A percentile compares a stretch with the other conserved stretches of the same genome.
Evolutionary conservation across 1,140 invertebrate genomes (phyloP).

Genomic region (Zaprionus inermis): DNA sequence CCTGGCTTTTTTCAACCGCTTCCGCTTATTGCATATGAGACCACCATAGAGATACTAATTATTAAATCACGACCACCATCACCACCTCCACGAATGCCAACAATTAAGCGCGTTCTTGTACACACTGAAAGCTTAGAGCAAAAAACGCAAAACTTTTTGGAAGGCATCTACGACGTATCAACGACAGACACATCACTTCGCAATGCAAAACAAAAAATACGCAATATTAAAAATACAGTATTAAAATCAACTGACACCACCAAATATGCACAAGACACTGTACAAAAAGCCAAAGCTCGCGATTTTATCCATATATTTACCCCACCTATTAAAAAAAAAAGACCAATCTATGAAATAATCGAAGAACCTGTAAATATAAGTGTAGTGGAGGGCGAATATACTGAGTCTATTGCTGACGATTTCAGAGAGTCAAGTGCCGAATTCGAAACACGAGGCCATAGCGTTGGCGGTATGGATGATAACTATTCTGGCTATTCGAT

Average conservation of each 20-base stretch:
- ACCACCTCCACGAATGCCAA: slow-evolving; percentile 73
- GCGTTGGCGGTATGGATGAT: slow-evolving; percentile 79
- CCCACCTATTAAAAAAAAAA: slow-evolving; percentile 74
- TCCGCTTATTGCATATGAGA: slow-evolving; percentile 81
- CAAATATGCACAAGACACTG: slow-evolving; percentile 83
- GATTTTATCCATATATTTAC: slow-evolving; percentile 83
- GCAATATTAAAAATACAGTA: slow-evolving; percentile 79
- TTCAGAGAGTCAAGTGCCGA: slow-evolving; percentile 79
- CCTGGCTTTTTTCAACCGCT: slow-evolving; percentile 84
- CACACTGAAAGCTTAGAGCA: slow-evolving; percentile 81
- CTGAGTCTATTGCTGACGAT: slow-evolving; percentile 79
- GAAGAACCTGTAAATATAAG: slow-evolving; percentile 74
- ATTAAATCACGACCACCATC: slow-evolving; percentile 75
- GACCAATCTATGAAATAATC: slow-evolving; percentile 80
- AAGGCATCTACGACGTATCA: slow-evolving; percentile 76
- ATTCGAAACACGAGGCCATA: slow-evolving; percentile 71
- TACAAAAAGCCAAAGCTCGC: slow-evolving; percentile 80
- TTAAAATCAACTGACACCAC: slow-evolving; percentile 79
- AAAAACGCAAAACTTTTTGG: slow-evolving; percentile 81
- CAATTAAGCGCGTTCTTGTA: slow-evolving; percentile 76
- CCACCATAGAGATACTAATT: slow-evolving; percentile 80
- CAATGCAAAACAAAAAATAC: slow-evolving; percentile 82
- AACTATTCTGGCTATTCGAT: slow-evolving; percentile 78
- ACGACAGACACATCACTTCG: slow-evolving; percentile 75
- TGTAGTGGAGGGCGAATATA: slow-evolving; percentile 74